Evolutionary conservation across 1,140 invertebrate genomes (phyloP), one percentile per base, ranked within the genome.

Genomic region (Drosophila elegans): DNA sequence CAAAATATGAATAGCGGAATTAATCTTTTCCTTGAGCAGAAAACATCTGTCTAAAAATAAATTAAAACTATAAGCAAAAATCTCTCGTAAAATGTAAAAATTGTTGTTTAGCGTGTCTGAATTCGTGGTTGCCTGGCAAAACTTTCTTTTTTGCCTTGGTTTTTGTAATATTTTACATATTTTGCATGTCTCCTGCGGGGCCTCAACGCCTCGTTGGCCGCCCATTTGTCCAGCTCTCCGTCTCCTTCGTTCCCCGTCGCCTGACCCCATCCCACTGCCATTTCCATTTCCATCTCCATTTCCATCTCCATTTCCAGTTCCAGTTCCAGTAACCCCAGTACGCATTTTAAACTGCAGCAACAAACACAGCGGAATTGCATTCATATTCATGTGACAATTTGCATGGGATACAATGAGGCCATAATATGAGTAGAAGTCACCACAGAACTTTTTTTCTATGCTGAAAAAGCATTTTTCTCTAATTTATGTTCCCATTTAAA

Each of bases 321-420:
- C 63, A 69, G 44, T 71, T 71, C 42, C 27, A 56, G 36, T 56
- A 48, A 16, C 49, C 44, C 51, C 64, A 46, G 66, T n/a, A 71
- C 64, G 67, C 67, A 71, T 71, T 69, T 71, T 66, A 68, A 68
- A 34, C 46, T 51, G 46, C 60, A 59, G 25, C 12, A 60, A 49
- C 57, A 69, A 54, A 39, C 38, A 55, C 63, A 46, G 39, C 66
- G 36, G 51, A 71, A 71, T 71, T 36, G 67, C 67, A 71, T 71
- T 71, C 67, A 71, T 71, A 71, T 71, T 71, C 67, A 71, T 71
- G 67, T 71, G 67, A 71, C 67, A 71, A 71, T 71, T 71, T 71
- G 64, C 67, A 71, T 71, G 67, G 69, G 64, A 71, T 71, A 71
- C 67, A 71, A 71, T 71, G 67, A 68, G 67, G 44, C 64, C 67